Conservation (phyloP, 53 echinoderm and acorn worm genomes). For the Antedon mediterranea region DNA sequence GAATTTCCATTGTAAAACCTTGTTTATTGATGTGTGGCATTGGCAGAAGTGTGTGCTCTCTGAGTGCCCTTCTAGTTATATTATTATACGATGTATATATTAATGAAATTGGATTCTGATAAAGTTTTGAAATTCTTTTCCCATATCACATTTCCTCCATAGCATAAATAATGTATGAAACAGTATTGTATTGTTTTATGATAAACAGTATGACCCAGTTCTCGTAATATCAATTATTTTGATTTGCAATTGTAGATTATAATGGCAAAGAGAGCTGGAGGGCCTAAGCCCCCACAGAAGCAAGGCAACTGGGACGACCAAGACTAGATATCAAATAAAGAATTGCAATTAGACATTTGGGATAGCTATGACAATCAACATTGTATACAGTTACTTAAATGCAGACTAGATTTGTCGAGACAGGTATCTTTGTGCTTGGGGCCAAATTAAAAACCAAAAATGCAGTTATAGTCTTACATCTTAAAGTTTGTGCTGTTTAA, state of each 20-base stretch:
- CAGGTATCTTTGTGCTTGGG: not conserved
- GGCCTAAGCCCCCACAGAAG: conserved; percentile 58
- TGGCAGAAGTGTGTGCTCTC: not conserved
- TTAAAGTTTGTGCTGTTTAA: not conserved
- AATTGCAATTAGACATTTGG: not conserved
- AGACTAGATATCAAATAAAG: not conserved
- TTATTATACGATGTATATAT: no score
- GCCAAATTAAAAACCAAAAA: not conserved
- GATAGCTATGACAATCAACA: not conserved
- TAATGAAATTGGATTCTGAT: no score
- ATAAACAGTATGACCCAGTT: no score
- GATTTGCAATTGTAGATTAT: conserved; percentile 62
- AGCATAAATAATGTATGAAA: no score
- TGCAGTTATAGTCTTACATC: not conserved
- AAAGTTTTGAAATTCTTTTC: no score
- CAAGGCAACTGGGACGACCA: not conserved
- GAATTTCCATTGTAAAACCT: no score
- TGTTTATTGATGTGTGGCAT: no score
- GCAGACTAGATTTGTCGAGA: not conserved
- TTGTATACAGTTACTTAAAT: not conserved
- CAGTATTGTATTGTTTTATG: no score
- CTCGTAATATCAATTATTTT: no score
- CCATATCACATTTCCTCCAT: no score
- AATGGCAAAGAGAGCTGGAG: conserved; percentile 94
- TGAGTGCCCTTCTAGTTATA: no score